Percentiles rank a stretch among this genome's conserved stretches.
These are phyloP conservation scores for Cladorhizidae sp. DNA, from an alignment of 37 sponge, comb jelly and placozoan species.

Conservation along the genomic window DNA sequence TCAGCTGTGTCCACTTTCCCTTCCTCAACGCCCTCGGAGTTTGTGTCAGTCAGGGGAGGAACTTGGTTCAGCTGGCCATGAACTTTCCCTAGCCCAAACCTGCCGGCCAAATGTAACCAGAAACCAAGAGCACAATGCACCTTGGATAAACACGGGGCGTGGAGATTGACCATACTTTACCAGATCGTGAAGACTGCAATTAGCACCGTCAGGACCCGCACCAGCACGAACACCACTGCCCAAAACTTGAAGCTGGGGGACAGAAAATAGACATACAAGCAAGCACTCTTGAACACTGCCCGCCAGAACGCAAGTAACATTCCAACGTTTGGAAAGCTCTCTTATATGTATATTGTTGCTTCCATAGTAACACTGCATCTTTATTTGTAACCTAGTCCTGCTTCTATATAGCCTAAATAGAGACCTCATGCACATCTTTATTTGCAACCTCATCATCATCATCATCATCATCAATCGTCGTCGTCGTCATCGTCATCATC, in stretches of 20 bases:
- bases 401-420: no score
- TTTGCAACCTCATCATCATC: no score
- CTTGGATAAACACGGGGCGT: not conserved
- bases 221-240: conserved; percentile 57
- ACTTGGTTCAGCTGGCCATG: conserved; percentile 6
- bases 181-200: conserved; percentile 71
- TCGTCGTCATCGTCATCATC: no score
- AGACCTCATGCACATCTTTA: no score
- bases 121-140: not conserved
- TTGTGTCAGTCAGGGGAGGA: not conserved
- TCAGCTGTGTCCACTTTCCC: not conserved
- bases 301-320: no score
- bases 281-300: no score
- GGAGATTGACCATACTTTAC: conserved; percentile 37
- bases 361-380: no score
- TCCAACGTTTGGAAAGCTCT: no score
- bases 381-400: no score
- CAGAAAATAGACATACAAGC: not conserved
- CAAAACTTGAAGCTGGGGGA: conserved; percentile 61
- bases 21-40: not conserved
- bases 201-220: conserved; percentile 47
- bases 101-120: no score
- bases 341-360: no score
- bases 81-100: conserved; percentile 45
- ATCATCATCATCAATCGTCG: no score